These are phyloP conservation scores for Orchestes rusci DNA, from an alignment of 2,888 invertebrate species.

Conservation along the genomic window DNA sequence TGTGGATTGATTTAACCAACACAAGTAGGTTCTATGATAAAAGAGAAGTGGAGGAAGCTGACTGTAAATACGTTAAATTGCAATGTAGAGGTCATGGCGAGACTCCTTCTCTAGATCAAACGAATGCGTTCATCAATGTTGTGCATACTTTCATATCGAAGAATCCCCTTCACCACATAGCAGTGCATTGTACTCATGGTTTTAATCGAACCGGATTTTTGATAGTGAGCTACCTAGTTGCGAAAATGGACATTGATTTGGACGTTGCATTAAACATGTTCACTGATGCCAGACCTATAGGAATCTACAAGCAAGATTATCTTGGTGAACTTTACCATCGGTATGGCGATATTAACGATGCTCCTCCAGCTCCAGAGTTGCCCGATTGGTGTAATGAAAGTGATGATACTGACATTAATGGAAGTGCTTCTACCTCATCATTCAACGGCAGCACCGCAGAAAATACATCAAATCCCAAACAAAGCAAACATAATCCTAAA, in stretches of 20 bases:
- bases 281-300: conserved; percentile 73
- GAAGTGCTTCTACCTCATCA: too few relatives aligned
- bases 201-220: conserved; percentile 98
- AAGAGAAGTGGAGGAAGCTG: conserved; percentile 64
- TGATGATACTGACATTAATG: conserved; percentile 30
- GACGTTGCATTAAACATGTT: conserved; percentile 78
- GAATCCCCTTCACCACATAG: conserved; percentile 71
- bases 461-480: background rate
- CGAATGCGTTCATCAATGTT: conserved; percentile 70
- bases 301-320: conserved; percentile 97
- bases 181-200: conserved; percentile 95
- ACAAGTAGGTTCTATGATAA: conserved; percentile 89
- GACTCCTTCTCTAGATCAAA: conserved; percentile 81
- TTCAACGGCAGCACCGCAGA: too few relatives aligned
- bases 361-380: conserved; percentile 63
- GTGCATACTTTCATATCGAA: conserved; percentile 73
- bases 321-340: conserved; percentile 76
- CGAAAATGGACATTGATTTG: conserved; percentile 73
- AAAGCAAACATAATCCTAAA: background rate
- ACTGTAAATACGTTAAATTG: conserved; percentile 80
- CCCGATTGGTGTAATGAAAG: conserved; percentile 82
- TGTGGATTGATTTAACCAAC: conserved; percentile 97
- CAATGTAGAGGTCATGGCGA: conserved; percentile 89
- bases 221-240: conserved; percentile 84
- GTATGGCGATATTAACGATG: conserved; percentile 67